phyloP scores from a whole-genome alignment of 2,797 vertebrate species.

The Coilia nasus region DNA sequence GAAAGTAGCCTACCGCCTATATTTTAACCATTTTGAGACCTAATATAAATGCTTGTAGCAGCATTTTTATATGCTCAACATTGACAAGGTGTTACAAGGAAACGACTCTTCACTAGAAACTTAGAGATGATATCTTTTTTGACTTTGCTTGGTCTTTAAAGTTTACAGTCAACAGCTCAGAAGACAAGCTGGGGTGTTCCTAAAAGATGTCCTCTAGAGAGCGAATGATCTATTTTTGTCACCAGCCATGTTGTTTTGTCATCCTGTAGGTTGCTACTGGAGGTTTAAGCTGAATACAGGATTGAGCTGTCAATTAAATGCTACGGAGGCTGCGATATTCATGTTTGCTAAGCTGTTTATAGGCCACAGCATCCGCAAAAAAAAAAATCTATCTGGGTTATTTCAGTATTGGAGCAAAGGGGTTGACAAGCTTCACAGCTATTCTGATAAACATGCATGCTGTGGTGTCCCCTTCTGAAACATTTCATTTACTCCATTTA shows the following conservation, averaged over 20 bases:
- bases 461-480: constrained; percentile 44
- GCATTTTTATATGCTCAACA: too few relatives aligned
- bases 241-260: not conserved
- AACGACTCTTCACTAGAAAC: too few relatives aligned
- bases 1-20: too few relatives aligned
- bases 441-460: constrained; percentile 38
- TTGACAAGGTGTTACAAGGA: too few relatives aligned
- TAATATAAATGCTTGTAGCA: too few relatives aligned
- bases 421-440: constrained; percentile 49
- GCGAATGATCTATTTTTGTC: not conserved
- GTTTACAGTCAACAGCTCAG: not conserved
- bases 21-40: too few relatives aligned
- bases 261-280: not conserved
- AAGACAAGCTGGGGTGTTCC: not conserved
- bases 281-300: not conserved
- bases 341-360: constrained; percentile 39
- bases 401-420: constrained; percentile 51
- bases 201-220: not conserved
- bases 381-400: constrained; percentile 48
- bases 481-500: constrained; percentile 44
- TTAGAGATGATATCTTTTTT: too few relatives aligned
- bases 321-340: constrained; percentile 31
- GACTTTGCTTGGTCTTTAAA: too few relatives aligned
- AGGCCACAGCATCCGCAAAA: not conserved
- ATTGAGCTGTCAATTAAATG: constrained; percentile 30